These are phyloP conservation scores for Crotalus horridus DNA, from an alignment of 2,113 vertebrate genomes.

Conservation along the genomic window DNA sequence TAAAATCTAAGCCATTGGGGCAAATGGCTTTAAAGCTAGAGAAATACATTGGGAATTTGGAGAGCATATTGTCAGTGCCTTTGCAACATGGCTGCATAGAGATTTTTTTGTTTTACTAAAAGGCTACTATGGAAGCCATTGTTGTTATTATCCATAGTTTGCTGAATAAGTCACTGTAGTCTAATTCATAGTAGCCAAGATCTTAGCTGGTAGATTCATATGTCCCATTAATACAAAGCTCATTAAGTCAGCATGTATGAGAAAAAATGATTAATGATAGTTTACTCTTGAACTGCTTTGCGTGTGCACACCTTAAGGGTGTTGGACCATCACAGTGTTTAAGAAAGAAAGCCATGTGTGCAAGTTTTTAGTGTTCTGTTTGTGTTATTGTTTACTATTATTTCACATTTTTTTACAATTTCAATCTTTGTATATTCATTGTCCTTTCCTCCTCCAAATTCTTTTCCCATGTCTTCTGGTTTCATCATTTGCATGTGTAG, in stretches of 20 bases:
- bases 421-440: background rate
- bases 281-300: background rate
- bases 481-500: slow-evolving; percentile 2
- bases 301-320: background rate
- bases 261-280: background rate
- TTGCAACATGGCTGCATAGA: background rate
- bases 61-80: background rate
- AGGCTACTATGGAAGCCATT: background rate
- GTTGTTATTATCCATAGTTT: background rate
- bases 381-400: background rate
- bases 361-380: background rate
- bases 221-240: background rate
- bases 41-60: background rate
- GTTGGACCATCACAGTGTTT: background rate
- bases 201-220: background rate
- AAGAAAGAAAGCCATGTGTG: background rate
- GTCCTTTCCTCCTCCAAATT: background rate
- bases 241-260: background rate
- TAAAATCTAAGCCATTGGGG: background rate
- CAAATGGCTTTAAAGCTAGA: background rate
- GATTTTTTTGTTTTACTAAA: background rate
- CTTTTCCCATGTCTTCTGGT: background rate
- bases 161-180: background rate
- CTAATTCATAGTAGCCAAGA: background rate
- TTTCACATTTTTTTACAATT: background rate